A percentile compares a stretch with the other conserved stretches of the same genome.
Evolutionary conservation across 2,888 invertebrate species (phyloP).

Genomic region (Dryocosmus kuriphilus): DNA sequence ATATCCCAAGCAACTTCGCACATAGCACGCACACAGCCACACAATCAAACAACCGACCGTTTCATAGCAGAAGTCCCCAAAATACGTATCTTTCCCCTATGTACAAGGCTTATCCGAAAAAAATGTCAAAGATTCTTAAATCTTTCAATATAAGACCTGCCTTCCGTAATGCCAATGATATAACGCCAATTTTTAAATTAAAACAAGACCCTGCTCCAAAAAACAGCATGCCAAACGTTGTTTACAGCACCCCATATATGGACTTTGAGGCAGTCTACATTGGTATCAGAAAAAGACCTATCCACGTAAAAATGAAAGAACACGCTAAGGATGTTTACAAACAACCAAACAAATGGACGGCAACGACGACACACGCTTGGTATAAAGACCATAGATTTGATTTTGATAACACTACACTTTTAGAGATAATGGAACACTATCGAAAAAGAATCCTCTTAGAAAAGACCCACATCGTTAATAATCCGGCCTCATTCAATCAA

Average conservation of each 20-base stretch:
- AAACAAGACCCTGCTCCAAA: slow-evolving; percentile 30
- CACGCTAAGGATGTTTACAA: not conserved
- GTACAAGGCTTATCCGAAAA: slow-evolving; percentile 1
- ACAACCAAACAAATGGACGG: too few relatives aligned
- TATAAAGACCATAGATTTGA: too few relatives aligned
- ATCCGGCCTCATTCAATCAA: too few relatives aligned
- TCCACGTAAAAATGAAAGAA: slow-evolving; percentile 27
- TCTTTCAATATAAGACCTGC: slow-evolving; percentile 11
- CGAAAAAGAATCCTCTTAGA: too few relatives aligned
- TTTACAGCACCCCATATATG: slow-evolving; percentile 41
- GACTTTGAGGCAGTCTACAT: slow-evolving; percentile 39
- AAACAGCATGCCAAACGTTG: slow-evolving; percentile 6
- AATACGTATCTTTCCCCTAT: not conserved
- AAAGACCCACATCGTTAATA: too few relatives aligned
- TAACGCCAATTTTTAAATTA: slow-evolving; percentile 13
- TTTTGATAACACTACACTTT: too few relatives aligned
- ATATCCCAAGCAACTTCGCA: too few relatives aligned
- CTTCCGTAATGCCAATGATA: slow-evolving; percentile 14
- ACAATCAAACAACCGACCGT: too few relatives aligned
- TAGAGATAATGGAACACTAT: too few relatives aligned
- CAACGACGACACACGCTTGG: too few relatives aligned
- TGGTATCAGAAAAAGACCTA: slow-evolving; percentile 40
- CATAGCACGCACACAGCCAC: too few relatives aligned
- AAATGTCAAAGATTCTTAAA: not conserved
- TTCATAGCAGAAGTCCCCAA: too few relatives aligned